phyloP scores from a whole-genome alignment of 2,797 vertebrate genomes.

The Staurois parvus region DNA sequence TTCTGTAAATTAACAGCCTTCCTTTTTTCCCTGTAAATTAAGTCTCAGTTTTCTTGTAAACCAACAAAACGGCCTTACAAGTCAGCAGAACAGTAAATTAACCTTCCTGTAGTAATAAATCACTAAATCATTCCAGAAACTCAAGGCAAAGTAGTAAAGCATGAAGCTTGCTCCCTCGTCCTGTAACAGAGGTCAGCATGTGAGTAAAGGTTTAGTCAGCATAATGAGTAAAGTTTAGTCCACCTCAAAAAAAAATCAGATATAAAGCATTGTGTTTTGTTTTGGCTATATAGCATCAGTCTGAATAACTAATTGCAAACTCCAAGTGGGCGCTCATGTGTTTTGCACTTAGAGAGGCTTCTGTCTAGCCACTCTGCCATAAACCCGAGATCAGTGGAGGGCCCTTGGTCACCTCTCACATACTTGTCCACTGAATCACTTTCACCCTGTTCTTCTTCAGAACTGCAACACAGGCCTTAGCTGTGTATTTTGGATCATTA shows the following conservation, averaged over 20 bases:
- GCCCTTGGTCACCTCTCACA: no score
- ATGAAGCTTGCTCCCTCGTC: neutral
- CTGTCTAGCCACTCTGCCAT: no score
- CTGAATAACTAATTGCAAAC: no score
- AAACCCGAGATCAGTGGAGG: no score
- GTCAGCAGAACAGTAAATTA: constrained; percentile 34
- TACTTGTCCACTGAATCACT: no score
- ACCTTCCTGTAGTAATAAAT: constrained; percentile 24
- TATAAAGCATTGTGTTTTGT: no score
- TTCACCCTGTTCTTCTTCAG: no score
- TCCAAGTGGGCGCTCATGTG: no score
- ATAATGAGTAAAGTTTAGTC: no score
- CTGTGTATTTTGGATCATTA: no score
- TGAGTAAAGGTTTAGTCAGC: neutral
- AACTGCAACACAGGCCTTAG: no score
- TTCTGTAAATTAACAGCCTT: constrained; percentile 40
- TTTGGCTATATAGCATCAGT: neutral
- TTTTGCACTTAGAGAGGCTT: no score
- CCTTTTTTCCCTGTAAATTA: constrained; percentile 33
- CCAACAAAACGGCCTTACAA: constrained; percentile 33
- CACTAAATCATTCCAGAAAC: constrained; percentile 20
- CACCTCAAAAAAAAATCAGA: neutral
- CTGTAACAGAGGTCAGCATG: neutral
- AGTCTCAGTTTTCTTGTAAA: constrained; percentile 46
- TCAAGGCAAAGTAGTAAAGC: neutral